These are phyloP conservation scores for Drosophila mimica DNA, from an alignment of 2,888 invertebrate genomes.

Conservation along the genomic window DNA sequence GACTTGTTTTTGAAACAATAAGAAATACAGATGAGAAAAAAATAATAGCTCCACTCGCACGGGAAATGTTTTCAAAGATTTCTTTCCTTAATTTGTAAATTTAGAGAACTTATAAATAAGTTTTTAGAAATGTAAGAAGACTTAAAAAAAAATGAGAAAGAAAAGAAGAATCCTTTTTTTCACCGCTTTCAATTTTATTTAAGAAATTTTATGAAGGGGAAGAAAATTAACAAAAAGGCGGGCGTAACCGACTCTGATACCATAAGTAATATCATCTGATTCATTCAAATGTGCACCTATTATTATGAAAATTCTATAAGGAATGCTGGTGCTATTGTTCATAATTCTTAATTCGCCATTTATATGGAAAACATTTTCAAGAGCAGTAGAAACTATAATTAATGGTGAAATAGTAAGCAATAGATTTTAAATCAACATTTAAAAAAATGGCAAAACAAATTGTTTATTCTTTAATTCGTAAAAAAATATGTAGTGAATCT, in stretches of 20 bases:
- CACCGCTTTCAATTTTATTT: not conserved
- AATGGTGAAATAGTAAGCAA: fast-evolving
- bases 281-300: too few species aligned
- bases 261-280: not conserved
- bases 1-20: constrained; percentile 36
- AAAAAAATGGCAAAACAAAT: not conserved
- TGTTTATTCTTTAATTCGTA: not conserved
- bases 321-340: fast-evolving
- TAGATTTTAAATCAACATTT: not conserved
- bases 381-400: not conserved
- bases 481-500: not conserved
- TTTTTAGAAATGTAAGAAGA: not conserved
- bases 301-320: not conserved
- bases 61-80: not conserved
- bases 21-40: not conserved
- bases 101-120: not conserved
- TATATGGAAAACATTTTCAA: not conserved
- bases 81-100: not conserved
- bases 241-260: not conserved
- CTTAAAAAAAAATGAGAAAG: fast-evolving
- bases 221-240: not conserved
- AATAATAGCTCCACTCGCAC: not conserved
- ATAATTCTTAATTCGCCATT: too few species aligned
- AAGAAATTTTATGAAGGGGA: not conserved
- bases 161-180: not conserved